Percentiles rank a stretch among this genome's conserved stretches.
Evolutionary conservation across 2,888 invertebrate genomes (phyloP).

Genomic region (Adela reaumurella): DNA sequence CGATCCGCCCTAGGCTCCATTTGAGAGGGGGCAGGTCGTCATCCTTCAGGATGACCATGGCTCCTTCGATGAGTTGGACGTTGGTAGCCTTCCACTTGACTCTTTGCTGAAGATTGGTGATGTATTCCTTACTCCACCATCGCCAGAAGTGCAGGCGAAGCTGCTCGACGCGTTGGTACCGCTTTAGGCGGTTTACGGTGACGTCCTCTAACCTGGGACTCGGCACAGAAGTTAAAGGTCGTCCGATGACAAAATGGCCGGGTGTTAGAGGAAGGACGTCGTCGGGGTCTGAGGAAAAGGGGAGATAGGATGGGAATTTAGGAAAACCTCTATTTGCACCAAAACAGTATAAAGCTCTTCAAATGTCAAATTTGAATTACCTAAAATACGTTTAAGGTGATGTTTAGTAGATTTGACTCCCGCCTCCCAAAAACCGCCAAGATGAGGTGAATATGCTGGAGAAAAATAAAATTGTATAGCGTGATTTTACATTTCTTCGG

Average conservation of each 20-base stretch:
- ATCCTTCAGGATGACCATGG: conserved; percentile 13
- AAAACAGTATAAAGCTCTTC: conserved; percentile 14
- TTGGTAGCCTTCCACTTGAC: conserved; percentile 1
- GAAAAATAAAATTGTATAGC: background rate
- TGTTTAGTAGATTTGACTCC: background rate
- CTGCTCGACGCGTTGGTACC: conserved; percentile 5
- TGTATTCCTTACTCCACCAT: conserved; percentile 4
- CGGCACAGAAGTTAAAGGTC: conserved; percentile 3
- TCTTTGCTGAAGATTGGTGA: conserved; percentile 4
- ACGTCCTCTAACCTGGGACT: background rate
- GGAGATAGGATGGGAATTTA: conserved; percentile 15
- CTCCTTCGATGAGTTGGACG: conserved; percentile 4
- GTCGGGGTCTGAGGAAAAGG: conserved; percentile 14
- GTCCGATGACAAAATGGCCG: conserved; percentile 19
- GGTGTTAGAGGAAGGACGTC: conserved; percentile 17
- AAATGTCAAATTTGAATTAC: background rate
- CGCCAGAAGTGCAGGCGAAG: conserved; percentile 6
- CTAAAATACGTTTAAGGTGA: background rate
- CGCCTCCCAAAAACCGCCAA: conserved; percentile 5
- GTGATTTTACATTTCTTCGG: background rate
- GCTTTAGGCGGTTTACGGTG: background rate
- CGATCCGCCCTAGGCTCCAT: conserved; percentile 14
- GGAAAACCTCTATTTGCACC: conserved; percentile 14
- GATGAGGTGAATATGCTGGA: conserved; percentile 11
- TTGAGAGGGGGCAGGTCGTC: conserved; percentile 9